phyloP scores from a whole-genome alignment of 2,797 vertebrate species.

The Eulemur mongoz region DNA sequence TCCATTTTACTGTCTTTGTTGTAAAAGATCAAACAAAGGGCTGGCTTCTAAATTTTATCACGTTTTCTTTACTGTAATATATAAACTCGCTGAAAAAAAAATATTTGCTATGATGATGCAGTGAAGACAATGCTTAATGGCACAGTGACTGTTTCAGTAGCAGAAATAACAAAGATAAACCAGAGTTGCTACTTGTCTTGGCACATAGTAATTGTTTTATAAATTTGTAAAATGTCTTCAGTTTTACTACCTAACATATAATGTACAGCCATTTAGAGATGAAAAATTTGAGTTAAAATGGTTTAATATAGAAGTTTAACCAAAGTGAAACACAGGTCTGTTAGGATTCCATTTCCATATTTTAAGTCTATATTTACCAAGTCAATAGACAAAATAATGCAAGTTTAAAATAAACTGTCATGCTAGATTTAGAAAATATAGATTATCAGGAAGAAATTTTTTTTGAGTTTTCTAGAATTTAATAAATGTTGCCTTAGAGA shows the following conservation, averaged over 20 bases:
- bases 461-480: neutral
- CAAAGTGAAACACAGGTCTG: neutral
- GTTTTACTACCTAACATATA: neutral
- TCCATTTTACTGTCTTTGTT: neutral
- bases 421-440: neutral
- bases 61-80: neutral
- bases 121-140: constrained; percentile 14
- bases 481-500: neutral
- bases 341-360: neutral
- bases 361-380: neutral
- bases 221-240: constrained; percentile 56
- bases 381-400: neutral
- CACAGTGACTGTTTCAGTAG: constrained; percentile 30
- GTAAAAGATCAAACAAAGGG: neutral
- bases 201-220: constrained; percentile 58
- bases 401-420: neutral
- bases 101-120: neutral
- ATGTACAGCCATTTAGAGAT: neutral
- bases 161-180: constrained; percentile 22
- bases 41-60: neutral
- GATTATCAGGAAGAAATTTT: neutral
- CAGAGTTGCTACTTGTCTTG: constrained; percentile 45
- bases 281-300: neutral
- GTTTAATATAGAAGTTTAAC: neutral
- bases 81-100: neutral